Evolutionary conservation across 2,113 vertebrate species (phyloP), one percentile per base, ranked within the genome.

Genomic region (Phyllostomus discolor): DNA sequence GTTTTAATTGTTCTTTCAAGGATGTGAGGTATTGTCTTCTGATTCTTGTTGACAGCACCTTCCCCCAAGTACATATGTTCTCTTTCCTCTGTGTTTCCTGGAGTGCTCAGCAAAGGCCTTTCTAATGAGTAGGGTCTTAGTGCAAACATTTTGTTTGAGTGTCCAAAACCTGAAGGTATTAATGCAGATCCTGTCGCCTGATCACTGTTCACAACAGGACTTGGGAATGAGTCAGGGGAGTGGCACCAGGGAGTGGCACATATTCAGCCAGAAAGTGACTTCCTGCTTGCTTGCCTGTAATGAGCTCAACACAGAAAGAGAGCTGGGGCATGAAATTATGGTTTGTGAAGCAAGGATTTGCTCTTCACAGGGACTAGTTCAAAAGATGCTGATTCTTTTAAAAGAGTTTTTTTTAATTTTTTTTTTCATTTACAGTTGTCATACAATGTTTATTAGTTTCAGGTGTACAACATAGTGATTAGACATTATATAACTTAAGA

Each of bases 301-400:
- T 91, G 92, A 95, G 35, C 66, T 90, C 90, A 87, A 26, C 62
- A 87, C 64, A 95, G 80, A 91, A 87, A 84, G 81, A 38, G 35
- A 95, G 90, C 78, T 95, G 92, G 75, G 38, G 73, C 84, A 57
- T 88, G 64, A 88, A 90, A 95, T 94, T 94, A 66, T 41, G 48
- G 59, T 81, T 92, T 94, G 41, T 64, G 52, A 94, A n/a, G 41
- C 69, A 90, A 97, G 48, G 20, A 43, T 83, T 94, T 94, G 38
- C 70, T 95, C 72, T 83, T 64, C 95, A 83, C 17, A 88, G 48
- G 35, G 70, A 70, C 43, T 54, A n/a, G 43, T 78, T 82, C 54
- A 66, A 88, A 83, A 95, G 87, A 75, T 89, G 38, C 94, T 92
- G 79, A 87, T 48, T 93, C 28, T 96, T 84, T 50, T 22, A 46